Evolutionary conservation across 2,888 invertebrate genomes (phyloP), one percentile per base, ranked within the genome.

Genomic region (Rutpela maculata): DNA sequence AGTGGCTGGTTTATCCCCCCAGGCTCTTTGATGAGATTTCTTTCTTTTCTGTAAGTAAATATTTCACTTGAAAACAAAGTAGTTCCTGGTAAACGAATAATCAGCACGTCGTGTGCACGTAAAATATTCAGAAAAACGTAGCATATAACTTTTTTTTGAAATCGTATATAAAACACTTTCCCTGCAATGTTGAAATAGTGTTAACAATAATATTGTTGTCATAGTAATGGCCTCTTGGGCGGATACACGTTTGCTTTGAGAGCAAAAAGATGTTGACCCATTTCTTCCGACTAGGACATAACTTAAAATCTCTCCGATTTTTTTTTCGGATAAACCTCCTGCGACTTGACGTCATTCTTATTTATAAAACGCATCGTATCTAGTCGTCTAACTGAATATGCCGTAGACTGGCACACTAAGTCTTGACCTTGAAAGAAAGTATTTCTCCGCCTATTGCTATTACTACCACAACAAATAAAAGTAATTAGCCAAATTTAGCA

Each of bases 401-500:
- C 4, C 10, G 60, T 22, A 60, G 70, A 22, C 60, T 43, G 43
- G 19, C 62, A 60, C 26, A 22, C 60, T 43, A 63, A 71, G n/a
- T 59, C 19, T 71, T 71, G 70, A 43, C 70, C 70, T 71, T 71
- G 70, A 60, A 71, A 71, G 70, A 71, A 71, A 71, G 70, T 62
- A 38, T n/a, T 71, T 69, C 68, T n/a, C n/a, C 57, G 11, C 31
- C 38, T 69, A 59, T 35, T 57, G 15, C 59, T 57, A 18, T 59
- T 69, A 69, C 31, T 57, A 31, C 59, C 31, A 15, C 19, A 12
- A 38, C 59, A 59, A 69, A 69, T 18, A 57, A 18, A 38, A 12
- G 15, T 43, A 66, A 66, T 66, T 66, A 50, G 50, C 65, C 11
- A 12, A 38, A 66, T 66, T 67, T 55, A 59, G 22, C n/a, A 67